Conservation (phyloP, 2,888 invertebrate species). For the Ochropacha duplaris region DNA sequence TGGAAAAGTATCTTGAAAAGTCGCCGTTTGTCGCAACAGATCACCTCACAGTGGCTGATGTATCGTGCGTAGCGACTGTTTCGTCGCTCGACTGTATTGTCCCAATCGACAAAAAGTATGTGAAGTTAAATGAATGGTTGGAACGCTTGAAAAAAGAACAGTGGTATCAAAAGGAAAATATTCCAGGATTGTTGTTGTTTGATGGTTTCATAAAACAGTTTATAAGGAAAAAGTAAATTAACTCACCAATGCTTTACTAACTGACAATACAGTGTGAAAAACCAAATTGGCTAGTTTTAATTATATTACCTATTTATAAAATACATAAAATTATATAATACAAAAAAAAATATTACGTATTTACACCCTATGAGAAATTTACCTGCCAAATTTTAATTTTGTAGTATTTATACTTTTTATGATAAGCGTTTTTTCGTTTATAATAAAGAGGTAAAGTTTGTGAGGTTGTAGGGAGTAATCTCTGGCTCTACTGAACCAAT, state of each 20-base stretch:
- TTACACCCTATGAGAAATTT: no score
- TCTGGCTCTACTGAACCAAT: no score
- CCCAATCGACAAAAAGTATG: slow-evolving; percentile 31
- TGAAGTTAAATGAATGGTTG: slow-evolving; percentile 41
- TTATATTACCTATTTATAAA: no score
- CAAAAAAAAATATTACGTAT: no score
- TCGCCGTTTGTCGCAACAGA: slow-evolving; percentile 37
- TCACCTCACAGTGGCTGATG: slow-evolving; percentile 46
- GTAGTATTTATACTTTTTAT: no score
- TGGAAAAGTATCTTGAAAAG: slow-evolving; percentile 43
- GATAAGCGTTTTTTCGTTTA: no score
- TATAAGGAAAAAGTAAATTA: not conserved
- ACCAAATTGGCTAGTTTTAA: no score
- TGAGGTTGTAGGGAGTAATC: no score
- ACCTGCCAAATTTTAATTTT: no score
- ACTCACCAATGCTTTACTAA: not conserved
- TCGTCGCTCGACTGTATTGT: slow-evolving; percentile 41
- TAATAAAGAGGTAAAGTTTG: no score
- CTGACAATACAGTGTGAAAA: not conserved
- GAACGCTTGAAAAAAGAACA: slow-evolving; percentile 28
- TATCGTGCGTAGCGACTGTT: slow-evolving; percentile 48
- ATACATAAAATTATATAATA: no score
- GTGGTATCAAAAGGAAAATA: slow-evolving; percentile 45
- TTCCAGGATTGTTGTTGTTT: slow-evolving; percentile 36
- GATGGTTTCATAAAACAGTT: slow-evolving; percentile 31